Evolutionary conservation across 2,888 invertebrate species (phyloP), one percentile per base, ranked within the genome.

Genomic region (Ormyrus thymus): DNA sequence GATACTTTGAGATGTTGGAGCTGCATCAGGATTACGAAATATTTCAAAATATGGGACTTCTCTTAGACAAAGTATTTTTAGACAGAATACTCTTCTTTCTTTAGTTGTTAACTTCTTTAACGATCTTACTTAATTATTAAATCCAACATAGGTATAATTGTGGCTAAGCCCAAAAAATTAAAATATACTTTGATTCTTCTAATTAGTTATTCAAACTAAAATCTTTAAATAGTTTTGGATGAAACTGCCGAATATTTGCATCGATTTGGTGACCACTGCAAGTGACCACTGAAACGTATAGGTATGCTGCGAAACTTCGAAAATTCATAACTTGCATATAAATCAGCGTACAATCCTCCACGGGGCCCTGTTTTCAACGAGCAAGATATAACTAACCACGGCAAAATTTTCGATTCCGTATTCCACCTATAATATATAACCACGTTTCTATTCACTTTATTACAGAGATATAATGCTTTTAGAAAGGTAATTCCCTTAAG

Each of bases 291-390:
- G 64, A 50, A 50, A 64, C 64, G 3, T 64, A 50, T 64, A 45
- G 64, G 48, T 64, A 64, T 64, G 48, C 64, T 7, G 13, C 13
- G 50, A 48, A 61, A 50, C 62, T 62, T 43, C 46, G 68, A 43
- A 56, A 48, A 55, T 65, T 46, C 74, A 56, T 59, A 78, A 62
- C 58, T 51, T 48, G 43, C 66, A 80, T 76, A 79, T 79, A 78
- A 69, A 78, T 78, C 76, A 76, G 51, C 74, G 79, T 71, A 76
- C 56, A 13, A 71, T 65, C 66, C 81, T 73, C 65, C 62, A 56
- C 69, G 74, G 70, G 75, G 68, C 59, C 56, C 76, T 59, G 74
- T 69, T 71, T 71, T 59, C 68, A 68, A 68, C 68, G 13, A 10
- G 46, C 56, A 56, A 56, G 68, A 46, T 68, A 55, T 68, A 68